Percentiles rank a stretch among this genome's conserved stretches.
phyloP scores from a whole-genome alignment of 1,140 invertebrate genomes.

The Penaeus vannamei region DNA sequence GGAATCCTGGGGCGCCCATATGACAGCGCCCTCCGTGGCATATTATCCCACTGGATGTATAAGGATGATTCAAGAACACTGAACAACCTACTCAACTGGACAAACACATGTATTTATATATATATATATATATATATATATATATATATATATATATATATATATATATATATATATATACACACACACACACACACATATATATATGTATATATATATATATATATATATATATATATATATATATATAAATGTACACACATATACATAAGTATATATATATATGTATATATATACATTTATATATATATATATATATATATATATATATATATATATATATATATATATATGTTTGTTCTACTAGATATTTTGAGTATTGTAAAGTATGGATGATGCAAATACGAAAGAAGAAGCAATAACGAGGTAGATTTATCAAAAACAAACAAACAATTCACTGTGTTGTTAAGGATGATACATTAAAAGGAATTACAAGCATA shows the following conservation, averaged over 20 bases:
- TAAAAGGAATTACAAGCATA: too few relatives aligned
- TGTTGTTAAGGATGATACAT: too few relatives aligned
- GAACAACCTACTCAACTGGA: too few relatives aligned
- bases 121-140: slow-evolving; percentile 6
- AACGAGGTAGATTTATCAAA: too few relatives aligned
- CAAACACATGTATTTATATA: neutral
- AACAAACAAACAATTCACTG: too few relatives aligned
- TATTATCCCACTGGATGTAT: too few relatives aligned
- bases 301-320: slow-evolving; percentile 25
- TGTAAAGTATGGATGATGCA: too few relatives aligned
- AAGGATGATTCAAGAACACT: too few relatives aligned
- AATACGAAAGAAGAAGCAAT: too few relatives aligned
- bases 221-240: neutral
- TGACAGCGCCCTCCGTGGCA: too few relatives aligned
- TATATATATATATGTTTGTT: neutral
- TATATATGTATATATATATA: neutral
- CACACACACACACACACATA: neutral
- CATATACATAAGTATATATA: neutral
- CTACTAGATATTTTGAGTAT: too few relatives aligned
- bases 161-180: neutral
- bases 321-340: slow-evolving; percentile 10
- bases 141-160: slow-evolving; percentile 9
- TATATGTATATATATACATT: neutral
- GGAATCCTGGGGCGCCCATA: too few relatives aligned
- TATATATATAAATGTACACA: slow-evolving; percentile 20